Conservation (phyloP, 2,113 vertebrate genomes). For the Phasianus colchicus region DNA sequence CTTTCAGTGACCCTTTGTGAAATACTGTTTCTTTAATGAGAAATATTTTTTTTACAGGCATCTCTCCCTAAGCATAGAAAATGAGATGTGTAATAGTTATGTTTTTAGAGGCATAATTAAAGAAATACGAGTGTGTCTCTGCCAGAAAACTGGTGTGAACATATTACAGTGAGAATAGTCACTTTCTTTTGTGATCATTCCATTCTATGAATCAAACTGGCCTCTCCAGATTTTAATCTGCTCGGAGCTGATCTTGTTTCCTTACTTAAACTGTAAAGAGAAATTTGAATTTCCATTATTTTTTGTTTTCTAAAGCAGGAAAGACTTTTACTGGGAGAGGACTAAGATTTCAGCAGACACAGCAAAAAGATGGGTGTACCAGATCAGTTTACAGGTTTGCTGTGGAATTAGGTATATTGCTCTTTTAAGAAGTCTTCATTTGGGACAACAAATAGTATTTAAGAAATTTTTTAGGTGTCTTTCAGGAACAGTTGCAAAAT, state of each 20-base stretch:
- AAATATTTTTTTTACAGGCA: not conserved
- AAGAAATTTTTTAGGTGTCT: not conserved
- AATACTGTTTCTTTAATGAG: conserved; percentile 39
- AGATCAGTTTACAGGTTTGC: not conserved
- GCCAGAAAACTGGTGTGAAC: conserved; percentile 57
- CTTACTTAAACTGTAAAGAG: not conserved
- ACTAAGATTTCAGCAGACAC: not conserved
- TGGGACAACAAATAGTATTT: not conserved
- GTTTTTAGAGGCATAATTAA: conserved; percentile 52
- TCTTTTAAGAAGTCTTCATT: not conserved
- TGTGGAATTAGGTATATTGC: not conserved
- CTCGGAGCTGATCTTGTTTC: conserved; percentile 18
- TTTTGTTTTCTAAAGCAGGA: not conserved
- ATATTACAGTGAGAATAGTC: conserved; percentile 21
- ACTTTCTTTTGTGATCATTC: conserved; percentile 33
- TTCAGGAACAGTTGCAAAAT: not conserved
- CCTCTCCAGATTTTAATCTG: not conserved
- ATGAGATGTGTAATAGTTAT: conserved; percentile 7
- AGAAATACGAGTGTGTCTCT: conserved; percentile 17
- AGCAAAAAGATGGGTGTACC: not conserved
- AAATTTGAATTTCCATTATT: conserved; percentile 4
- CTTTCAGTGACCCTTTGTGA: conserved; percentile 55
- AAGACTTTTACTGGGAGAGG: not conserved
- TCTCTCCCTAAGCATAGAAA: conserved; percentile 27
- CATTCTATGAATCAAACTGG: conserved; percentile 8